Percentiles rank a stretch among this genome's conserved stretches.
These are phyloP conservation scores for Pissodes strobi DNA, from an alignment of 1,140 invertebrate genomes.

Conservation along the genomic window DNA sequence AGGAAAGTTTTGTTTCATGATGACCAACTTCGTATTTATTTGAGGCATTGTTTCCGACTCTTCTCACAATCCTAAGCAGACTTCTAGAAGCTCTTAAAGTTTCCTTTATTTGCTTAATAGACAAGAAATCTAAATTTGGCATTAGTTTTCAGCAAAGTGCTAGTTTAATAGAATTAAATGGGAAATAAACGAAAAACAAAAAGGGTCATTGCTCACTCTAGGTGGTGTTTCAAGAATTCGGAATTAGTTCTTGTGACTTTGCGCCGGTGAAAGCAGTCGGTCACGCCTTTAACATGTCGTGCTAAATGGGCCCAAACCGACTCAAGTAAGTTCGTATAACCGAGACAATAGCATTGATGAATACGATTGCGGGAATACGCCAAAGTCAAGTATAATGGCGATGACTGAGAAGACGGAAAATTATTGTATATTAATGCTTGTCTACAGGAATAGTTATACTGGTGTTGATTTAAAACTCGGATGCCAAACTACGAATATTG, in stretches of 20 bases:
- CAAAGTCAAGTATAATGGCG: slow-evolving; percentile 36
- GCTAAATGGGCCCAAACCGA: slow-evolving; percentile 34
- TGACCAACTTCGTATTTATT: too few relatives aligned
- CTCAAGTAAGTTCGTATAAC: slow-evolving; percentile 36
- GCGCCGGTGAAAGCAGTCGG: slow-evolving; percentile 32
- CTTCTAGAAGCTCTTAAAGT: too few relatives aligned
- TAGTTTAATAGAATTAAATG: slow-evolving; percentile 18
- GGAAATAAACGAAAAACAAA: slow-evolving; percentile 33
- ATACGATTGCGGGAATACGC: slow-evolving; percentile 34
- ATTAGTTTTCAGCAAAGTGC: neutral
- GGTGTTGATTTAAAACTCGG: too few relatives aligned
- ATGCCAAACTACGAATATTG: too few relatives aligned
- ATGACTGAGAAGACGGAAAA: slow-evolving; percentile 17
- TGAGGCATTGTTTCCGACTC: too few relatives aligned
- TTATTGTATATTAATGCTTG: slow-evolving; percentile 30
- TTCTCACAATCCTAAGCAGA: too few relatives aligned
- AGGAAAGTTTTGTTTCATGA: too few relatives aligned
- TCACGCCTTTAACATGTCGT: slow-evolving; percentile 37
- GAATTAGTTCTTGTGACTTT: slow-evolving; percentile 37
- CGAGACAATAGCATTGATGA: slow-evolving; percentile 39
- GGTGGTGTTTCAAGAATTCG: slow-evolving; percentile 38
- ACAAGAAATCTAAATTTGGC: neutral
- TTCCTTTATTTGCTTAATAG: too few relatives aligned
- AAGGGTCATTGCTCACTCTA: slow-evolving; percentile 31
- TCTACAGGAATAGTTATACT: slow-evolving; percentile 8